Evolutionary conservation across 1,140 invertebrate species (phyloP).

Genomic region (Dolichoris vasculosae): DNA sequence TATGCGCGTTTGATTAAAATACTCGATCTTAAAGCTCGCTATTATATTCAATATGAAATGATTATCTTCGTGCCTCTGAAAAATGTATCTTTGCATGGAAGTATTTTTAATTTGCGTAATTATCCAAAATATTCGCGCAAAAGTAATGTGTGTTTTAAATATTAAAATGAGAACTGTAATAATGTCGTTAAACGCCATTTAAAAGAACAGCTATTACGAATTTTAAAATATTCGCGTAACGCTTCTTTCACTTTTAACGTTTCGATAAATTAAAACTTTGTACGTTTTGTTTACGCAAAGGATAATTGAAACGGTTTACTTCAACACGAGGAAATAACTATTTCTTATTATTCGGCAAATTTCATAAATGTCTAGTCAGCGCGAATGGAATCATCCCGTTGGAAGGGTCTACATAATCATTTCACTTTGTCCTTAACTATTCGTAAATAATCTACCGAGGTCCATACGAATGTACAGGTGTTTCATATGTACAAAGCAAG

Average conservation of each 20-base stretch:
- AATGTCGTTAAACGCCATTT: background rate
- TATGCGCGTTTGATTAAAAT: slow-evolving; percentile 35
- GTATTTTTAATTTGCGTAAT: background rate
- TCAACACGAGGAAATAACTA: too few species aligned
- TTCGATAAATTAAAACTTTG: background rate
- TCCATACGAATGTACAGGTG: slow-evolving; percentile 3
- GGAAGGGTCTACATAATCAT: slow-evolving; percentile 3
- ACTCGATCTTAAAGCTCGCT: slow-evolving; percentile 33
- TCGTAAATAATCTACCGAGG: slow-evolving; percentile 23
- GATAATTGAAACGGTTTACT: background rate
- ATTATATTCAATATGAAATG: slow-evolving; percentile 7
- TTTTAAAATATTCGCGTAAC: background rate
- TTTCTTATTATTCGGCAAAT: background rate
- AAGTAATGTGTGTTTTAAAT: background rate
- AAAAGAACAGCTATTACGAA: background rate
- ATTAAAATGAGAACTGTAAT: background rate
- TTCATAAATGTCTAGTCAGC: slow-evolving; percentile 10
- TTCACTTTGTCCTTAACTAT: slow-evolving; percentile 32
- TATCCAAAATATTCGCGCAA: background rate
- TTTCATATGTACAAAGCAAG: slow-evolving; percentile 21
- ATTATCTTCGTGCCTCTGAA: background rate
- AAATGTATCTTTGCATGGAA: background rate
- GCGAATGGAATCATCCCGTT: too few species aligned
- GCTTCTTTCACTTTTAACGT: background rate
- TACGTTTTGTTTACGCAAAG: background rate